Evolutionary conservation across 2,888 invertebrate genomes (phyloP), one percentile per base, ranked within the genome.

Genomic region (Coenonympha glycerion): DNA sequence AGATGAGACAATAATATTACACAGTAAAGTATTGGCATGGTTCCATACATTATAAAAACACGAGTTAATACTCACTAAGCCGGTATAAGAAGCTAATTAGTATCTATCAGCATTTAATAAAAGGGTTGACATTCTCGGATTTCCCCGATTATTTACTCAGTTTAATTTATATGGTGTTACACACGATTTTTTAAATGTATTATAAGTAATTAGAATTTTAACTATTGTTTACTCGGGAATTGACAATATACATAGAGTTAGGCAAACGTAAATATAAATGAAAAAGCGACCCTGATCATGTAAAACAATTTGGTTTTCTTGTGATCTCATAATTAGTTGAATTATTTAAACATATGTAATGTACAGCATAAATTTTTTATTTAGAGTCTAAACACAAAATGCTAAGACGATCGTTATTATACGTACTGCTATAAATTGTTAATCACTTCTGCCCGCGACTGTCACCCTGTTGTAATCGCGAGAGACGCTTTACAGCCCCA

Each of bases 401-500:
- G n/a, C n/a, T n/a, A n/a, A n/a, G 16, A 33, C 3, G 6, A 33
- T 8, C 9, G 9, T 15, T 15, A 36, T 18, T 37, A n/a, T 13
- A 6, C 1, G 5, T 22, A 22, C 6, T 42, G 28, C 19, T 40
- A 33, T n/a, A 31, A 52, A 36, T 28, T 2, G 9, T 15, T 49
- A 45, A 67, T 60, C 69, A 65, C 63, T 74, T 74, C 67, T 69
- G 64, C 59, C 56, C 61, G 56, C 61, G 64, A 71, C 55, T 67
- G 69, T 57, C 54, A 48, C 64, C 62, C 60, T 65, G 59, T 58
- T 58, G 61, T 56, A 52, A 48, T 47, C 53, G 59, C 65, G 68
- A 66, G 64, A 60, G 64, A 59, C 66, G 64, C 63, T 78, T 76
- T 76, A 78, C 76, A 72, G 68, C 82, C 73, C 71, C 79, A 81